phyloP scores from a whole-genome alignment of 2,113 vertebrate species.

The Myxocyprinus asiaticus region DNA sequence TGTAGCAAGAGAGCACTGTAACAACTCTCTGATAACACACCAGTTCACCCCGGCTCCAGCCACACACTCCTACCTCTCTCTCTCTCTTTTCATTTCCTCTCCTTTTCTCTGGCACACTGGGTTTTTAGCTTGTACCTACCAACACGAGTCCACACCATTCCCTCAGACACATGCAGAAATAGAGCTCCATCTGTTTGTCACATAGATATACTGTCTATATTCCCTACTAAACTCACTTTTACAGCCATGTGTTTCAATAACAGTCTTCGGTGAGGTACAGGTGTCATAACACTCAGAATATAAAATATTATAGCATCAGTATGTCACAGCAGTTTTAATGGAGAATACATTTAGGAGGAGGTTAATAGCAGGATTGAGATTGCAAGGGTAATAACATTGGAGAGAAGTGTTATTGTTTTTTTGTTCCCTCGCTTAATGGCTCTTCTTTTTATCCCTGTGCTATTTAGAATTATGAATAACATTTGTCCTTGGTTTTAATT shows the following conservation, averaged over 20 bases:
- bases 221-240: too few relatives aligned
- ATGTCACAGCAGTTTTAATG: conserved; percentile 28
- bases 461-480: conserved; percentile 57
- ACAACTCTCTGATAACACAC: conserved; percentile 74
- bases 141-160: too few relatives aligned
- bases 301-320: not conserved
- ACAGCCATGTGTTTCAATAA: not conserved
- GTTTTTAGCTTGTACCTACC: too few relatives aligned
- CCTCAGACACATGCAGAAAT: too few relatives aligned
- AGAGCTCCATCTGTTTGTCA: too few relatives aligned
- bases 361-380: conserved; percentile 34
- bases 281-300: conserved; percentile 27
- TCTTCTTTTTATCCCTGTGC: conserved; percentile 39
- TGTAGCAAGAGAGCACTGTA: conserved; percentile 69
- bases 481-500: conserved; percentile 59
- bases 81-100: conserved; percentile 26
- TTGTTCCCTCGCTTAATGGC: conserved; percentile 49
- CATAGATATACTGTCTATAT: too few relatives aligned
- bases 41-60: conserved; percentile 59
- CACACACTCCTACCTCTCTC: conserved; percentile 43
- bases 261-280: not conserved
- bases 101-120: conserved; percentile 9
- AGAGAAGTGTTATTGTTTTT: conserved; percentile 36
- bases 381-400: conserved; percentile 3
- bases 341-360: conserved; percentile 31